Percentiles rank a stretch among this genome's conserved stretches.
Evolutionary conservation across 2,797 vertebrate genomes (phyloP).

Genomic region (Lutjanus campechanus): DNA sequence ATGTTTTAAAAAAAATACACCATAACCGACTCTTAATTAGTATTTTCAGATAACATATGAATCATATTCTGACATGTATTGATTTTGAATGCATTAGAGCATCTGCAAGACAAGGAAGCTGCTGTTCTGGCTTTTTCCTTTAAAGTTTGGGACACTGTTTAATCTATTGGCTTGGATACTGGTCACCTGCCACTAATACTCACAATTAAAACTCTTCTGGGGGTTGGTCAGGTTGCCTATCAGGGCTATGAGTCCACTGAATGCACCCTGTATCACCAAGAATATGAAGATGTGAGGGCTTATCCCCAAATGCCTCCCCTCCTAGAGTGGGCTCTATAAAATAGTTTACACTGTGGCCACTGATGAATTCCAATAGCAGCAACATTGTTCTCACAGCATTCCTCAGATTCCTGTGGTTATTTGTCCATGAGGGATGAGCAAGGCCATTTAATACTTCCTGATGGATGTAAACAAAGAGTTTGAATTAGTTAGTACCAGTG

Average conservation of each 20-base stretch:
- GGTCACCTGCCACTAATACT: conserved; percentile 36
- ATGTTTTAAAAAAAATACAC: not conserved
- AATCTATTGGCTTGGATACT: not conserved
- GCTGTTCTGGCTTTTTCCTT: not conserved
- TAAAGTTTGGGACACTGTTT: not conserved
- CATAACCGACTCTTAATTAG: fast-evolving
- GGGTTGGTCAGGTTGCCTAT: not conserved
- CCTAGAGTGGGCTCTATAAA: conserved; percentile 44
- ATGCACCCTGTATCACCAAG: conserved; percentile 16
- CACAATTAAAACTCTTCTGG: conserved; percentile 1
- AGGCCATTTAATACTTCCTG: conserved; percentile 68
- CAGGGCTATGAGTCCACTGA: not conserved
- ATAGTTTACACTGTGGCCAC: conserved; percentile 59
- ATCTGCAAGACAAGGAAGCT: not conserved
- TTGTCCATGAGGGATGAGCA: conserved; percentile 76
- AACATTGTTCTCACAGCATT: conserved; percentile 81
- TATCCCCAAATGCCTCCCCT: conserved; percentile 11
- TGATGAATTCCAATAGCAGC: conserved; percentile 74
- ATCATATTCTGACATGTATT: not conserved
- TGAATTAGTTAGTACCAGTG: not conserved
- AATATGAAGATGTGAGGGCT: conserved; percentile 19
- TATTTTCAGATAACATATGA: not conserved
- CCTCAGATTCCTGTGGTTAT: conserved; percentile 82
- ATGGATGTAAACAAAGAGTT: conserved; percentile 44
- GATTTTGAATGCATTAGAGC: not conserved